These are phyloP conservation scores for Xiphias gladius DNA, from an alignment of 2,113 vertebrate genomes.

Conservation along the genomic window DNA sequence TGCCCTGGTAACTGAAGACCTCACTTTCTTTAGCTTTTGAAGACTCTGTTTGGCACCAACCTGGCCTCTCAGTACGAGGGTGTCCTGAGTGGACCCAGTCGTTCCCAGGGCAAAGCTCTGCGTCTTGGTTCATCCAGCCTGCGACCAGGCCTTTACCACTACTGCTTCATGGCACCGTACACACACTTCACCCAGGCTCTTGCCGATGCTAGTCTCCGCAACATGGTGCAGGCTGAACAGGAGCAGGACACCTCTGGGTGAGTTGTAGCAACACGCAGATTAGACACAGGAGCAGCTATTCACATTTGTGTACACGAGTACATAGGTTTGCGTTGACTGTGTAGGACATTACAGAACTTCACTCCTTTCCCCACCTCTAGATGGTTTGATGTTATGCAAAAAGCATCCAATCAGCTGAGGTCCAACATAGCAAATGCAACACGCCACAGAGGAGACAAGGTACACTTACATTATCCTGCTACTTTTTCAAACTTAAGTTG, in stretches of 20 bases:
- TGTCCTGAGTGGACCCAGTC: constrained; percentile 88
- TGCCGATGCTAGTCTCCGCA: constrained; percentile 95
- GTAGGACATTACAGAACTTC: background rate
- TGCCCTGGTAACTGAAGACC: background rate
- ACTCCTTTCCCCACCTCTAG: constrained; percentile 73
- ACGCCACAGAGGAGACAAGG: constrained; percentile 96
- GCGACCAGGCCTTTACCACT: constrained; percentile 95
- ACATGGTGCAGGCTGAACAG: constrained; percentile 96
- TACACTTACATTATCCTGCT: constrained; percentile 54
- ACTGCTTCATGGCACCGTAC: constrained; percentile 99
- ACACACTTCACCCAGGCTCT: constrained; percentile 98
- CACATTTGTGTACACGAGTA: accelerated
- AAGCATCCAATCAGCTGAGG: constrained; percentile 93
- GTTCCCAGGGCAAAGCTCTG: constrained; percentile 92
- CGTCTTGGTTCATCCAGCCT: constrained; percentile 94
- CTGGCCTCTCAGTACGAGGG: constrained; percentile 95
- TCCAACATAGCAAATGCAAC: constrained; percentile 90
- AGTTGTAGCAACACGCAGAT: background rate
- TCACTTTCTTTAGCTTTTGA: constrained; percentile 86
- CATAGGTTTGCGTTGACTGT: background rate
- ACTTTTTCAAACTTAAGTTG: background rate
- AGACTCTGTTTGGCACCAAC: constrained; percentile 97
- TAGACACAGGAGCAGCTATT: no score
- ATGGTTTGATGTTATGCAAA: constrained; percentile 99
- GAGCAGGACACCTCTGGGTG: constrained; percentile 95